Base-by-base conservation (phyloP, 2,888 invertebrate species). In the Colletes collaris region DNA sequence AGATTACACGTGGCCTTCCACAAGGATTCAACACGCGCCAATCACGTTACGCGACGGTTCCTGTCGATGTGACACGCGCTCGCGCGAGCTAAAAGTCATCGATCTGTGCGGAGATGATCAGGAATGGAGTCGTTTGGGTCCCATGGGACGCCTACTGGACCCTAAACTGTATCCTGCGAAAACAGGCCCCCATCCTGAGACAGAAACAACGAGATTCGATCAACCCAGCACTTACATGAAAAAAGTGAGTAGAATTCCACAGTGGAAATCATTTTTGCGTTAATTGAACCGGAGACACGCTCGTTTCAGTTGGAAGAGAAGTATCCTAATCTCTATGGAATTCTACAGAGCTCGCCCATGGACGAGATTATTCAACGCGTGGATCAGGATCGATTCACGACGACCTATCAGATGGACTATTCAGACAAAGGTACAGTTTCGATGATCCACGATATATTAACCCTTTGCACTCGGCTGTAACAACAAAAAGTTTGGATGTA, bases 311-410 rank as follows among this genome's bases (percentile, higher is more conserved):
- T 96, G 35, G 94, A 95, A 92, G 94, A 95, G 53, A 95, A 95
- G 86, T 95, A 95, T 89, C 96, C 96, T 46, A 95, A 94, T 93
- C 94, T 95, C 86, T 95, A 95, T 91, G 95, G 95, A 90, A 94
- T 95, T 66, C 89, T 95, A 59, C 94, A 95, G 88, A 94, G 94
- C 60, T 94, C 95, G 37, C 94, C 94, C 0, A 94, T 95, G 1
- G 95, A 95, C 66, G 88, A 90, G 46, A 90, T 95, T 60, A 94
- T 95, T 72, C 94, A 94, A 76, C 68, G 93, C n/a, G 94, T 96
- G 37, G 95, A 96, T 88, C 92, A 94, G 7, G 95, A 96, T 86
- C 92, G 96, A 46, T 93, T 95, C 81, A 89, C 65, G 60, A 85
- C 87, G 2, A 96, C 95, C 0, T 96, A 96, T 90, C 95, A 95